These are phyloP conservation scores for Sphaerodactylus townsendi DNA, from an alignment of 2,113 vertebrate species.

Conservation along the genomic window DNA sequence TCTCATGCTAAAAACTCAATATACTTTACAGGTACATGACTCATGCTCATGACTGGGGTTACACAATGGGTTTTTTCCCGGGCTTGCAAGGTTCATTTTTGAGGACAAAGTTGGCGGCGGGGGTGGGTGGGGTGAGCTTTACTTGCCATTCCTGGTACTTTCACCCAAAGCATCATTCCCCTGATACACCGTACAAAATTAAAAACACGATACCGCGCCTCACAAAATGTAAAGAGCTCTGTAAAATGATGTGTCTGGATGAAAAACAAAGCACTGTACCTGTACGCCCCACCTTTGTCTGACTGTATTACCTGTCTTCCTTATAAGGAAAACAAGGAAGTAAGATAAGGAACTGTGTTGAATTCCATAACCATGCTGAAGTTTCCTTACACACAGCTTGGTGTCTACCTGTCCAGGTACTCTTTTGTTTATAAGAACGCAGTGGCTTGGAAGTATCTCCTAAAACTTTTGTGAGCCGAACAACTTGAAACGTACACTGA, in stretches of 20 bases:
- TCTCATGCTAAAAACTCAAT: neutral
- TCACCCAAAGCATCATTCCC: constrained; percentile 25
- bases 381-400: constrained; percentile 68
- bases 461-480: constrained; percentile 52
- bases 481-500: constrained; percentile 35
- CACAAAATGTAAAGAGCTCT: fast-evolving
- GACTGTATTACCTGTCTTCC: constrained; percentile 80
- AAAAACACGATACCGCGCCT: neutral
- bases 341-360: constrained; percentile 51
- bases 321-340: constrained; percentile 92
- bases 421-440: constrained; percentile 64
- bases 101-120: constrained; percentile 46
- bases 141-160: constrained; percentile 65
- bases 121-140: no score
- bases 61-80: constrained; percentile 25
- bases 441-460: constrained; percentile 51
- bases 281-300: constrained; percentile 74
- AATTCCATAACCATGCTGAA: constrained; percentile 66
- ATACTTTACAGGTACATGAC: neutral
- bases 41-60: neutral
- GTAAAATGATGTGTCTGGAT: constrained; percentile 22
- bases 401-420: constrained; percentile 80
- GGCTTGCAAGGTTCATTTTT: constrained; percentile 50
- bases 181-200: neutral
- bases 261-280: constrained; percentile 60